Conservation (phyloP, 2,113 vertebrate genomes). For the Misgurnus anguillicaudatus region DNA sequence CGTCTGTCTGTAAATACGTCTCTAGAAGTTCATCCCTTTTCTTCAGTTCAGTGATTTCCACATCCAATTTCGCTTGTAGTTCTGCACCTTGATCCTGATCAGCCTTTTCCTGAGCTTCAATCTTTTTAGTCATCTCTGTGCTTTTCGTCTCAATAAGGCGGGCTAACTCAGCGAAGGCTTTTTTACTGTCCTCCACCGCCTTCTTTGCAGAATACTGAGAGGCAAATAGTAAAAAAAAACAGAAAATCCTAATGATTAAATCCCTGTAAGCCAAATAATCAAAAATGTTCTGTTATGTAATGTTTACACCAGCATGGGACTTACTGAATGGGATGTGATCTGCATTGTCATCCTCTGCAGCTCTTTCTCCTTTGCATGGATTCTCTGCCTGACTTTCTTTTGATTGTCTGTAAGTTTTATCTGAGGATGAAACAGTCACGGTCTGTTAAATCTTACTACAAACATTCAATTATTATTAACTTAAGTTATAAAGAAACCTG, state of each 20-base stretch:
- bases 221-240: neutral
- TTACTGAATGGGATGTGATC: constrained; percentile 17
- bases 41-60: constrained; percentile 51
- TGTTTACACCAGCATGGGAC: neutral
- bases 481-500: constrained; percentile 30
- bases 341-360: constrained; percentile 14
- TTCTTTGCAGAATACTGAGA: constrained; percentile 36
- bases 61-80: constrained; percentile 34
- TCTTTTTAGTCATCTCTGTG: constrained; percentile 51
- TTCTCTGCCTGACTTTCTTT: constrained; percentile 23
- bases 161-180: constrained; percentile 46
- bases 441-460: neutral
- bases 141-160: constrained; percentile 58
- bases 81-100: constrained; percentile 32
- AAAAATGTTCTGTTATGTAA: neutral
- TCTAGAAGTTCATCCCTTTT: constrained; percentile 53
- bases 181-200: constrained; percentile 56
- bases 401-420: constrained; percentile 15
- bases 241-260: neutral
- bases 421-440: constrained; percentile 8
- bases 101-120: constrained; percentile 43
- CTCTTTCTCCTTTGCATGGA: constrained; percentile 34
- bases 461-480: neutral
- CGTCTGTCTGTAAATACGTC: constrained; percentile 44
- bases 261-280: neutral